These are phyloP conservation scores for Monopterus albus DNA, from an alignment of 2,113 vertebrate species.

Conservation along the genomic window DNA sequence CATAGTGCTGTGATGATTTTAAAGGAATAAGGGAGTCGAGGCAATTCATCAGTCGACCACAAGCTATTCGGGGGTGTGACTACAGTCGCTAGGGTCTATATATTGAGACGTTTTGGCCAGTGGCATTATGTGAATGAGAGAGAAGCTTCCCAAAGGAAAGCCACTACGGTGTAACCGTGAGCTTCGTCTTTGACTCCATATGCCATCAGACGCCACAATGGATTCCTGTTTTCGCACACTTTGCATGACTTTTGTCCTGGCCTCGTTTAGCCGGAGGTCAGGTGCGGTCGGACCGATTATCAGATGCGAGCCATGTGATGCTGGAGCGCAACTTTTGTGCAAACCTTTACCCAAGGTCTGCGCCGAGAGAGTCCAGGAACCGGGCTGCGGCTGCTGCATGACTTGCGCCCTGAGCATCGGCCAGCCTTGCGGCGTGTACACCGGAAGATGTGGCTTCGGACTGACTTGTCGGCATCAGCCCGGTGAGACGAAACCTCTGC, in stretches of 20 bases:
- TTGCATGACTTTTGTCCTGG: slow-evolving; percentile 80
- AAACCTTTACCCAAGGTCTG: slow-evolving; percentile 85
- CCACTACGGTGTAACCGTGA: slow-evolving; percentile 20
- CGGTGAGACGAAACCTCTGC: slow-evolving; percentile 87
- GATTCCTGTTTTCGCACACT: slow-evolving; percentile 78
- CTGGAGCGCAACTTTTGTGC: slow-evolving; percentile 85
- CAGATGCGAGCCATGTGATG: slow-evolving; percentile 90
- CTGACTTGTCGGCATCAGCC: slow-evolving; percentile 85
- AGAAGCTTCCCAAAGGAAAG: slow-evolving; percentile 57
- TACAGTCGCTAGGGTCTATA: slow-evolving; percentile 84
- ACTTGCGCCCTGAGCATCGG: slow-evolving; percentile 88
- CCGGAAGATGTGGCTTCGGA: slow-evolving; percentile 87
- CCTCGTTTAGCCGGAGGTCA: slow-evolving; percentile 70
- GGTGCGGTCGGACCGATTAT: slow-evolving; percentile 86
- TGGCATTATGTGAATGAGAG: slow-evolving; percentile 75
- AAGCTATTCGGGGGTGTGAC: slow-evolving; percentile 88
- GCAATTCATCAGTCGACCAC: slow-evolving; percentile 62
- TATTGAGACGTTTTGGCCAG: slow-evolving; percentile 80
- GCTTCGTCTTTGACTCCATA: slow-evolving; percentile 28
- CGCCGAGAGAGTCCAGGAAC: slow-evolving; percentile 87
- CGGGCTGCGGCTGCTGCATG: slow-evolving; percentile 94
- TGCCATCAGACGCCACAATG: slow-evolving; percentile 71
- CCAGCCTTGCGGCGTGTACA: slow-evolving; percentile 91
- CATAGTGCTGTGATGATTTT: slow-evolving; percentile 18
- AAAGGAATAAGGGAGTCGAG: slow-evolving; percentile 39